Percentiles rank a stretch among this genome's conserved stretches.
Conservation (phyloP, 2,888 invertebrate species). For the Melanophora roralis region DNA sequence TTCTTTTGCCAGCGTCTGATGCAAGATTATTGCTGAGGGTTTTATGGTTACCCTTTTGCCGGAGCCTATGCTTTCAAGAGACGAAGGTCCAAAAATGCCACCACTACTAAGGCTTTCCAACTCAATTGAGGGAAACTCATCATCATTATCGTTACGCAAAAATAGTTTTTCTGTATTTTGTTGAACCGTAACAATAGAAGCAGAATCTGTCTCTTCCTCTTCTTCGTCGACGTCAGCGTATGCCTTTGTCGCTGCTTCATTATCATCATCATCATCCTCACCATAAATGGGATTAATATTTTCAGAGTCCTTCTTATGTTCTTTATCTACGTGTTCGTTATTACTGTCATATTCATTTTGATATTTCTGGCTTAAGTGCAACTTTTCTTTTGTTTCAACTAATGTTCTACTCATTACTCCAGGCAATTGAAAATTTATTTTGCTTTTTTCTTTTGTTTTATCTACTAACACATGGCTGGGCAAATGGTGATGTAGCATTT, state of each 20-base stretch:
- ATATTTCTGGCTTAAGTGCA: slow-evolving; percentile 40
- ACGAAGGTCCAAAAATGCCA: slow-evolving; percentile 69
- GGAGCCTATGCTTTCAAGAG: slow-evolving; percentile 68
- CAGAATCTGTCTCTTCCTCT: slow-evolving; percentile 79
- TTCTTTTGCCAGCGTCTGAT: slow-evolving; percentile 72
- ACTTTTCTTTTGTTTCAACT: slow-evolving; percentile 46
- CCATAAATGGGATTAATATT: too few species aligned
- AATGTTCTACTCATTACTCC: slow-evolving; percentile 39
- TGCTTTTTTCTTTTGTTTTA: slow-evolving; percentile 13
- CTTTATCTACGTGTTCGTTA: slow-evolving; percentile 65
- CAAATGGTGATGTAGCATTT: slow-evolving; percentile 24
- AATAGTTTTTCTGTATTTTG: slow-evolving; percentile 76
- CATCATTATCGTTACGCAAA: slow-evolving; percentile 71
- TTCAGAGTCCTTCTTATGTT: slow-evolving; percentile 43
- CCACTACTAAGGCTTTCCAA: slow-evolving; percentile 58
- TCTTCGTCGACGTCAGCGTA: slow-evolving; percentile 62
- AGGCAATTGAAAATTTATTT: slow-evolving; percentile 37
- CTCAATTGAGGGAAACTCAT: slow-evolving; percentile 61
- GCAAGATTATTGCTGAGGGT: slow-evolving; percentile 70
- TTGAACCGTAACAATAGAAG: slow-evolving; percentile 78
- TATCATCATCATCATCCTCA: slow-evolving; percentile 51
- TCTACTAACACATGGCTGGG: background rate
- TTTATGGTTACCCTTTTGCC: slow-evolving; percentile 71
- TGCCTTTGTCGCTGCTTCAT: slow-evolving; percentile 28
- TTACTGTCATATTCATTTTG: slow-evolving; percentile 51